Evolutionary conservation across 2,888 invertebrate species (phyloP), one percentile per base, ranked within the genome.

Genomic region (Allygus modestus): DNA sequence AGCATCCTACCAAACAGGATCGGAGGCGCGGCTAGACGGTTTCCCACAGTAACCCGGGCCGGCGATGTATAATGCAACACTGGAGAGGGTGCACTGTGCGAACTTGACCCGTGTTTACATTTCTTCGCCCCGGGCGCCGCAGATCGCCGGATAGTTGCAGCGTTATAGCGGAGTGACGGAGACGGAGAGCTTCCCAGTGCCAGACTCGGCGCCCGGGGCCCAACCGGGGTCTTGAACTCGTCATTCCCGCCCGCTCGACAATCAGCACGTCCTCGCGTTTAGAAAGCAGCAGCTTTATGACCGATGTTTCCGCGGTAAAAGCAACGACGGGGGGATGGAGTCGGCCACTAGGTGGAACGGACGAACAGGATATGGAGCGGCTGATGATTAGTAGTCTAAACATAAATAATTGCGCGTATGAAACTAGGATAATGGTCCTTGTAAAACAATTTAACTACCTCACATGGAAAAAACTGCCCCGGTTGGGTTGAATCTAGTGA

Each of bases 91-190:
- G 46, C n/a, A n/a, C 46, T 54, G 54, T 54, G 54, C 54, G 54
- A 54, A 54, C 54, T 65, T 65, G 65, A 65, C 65, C 65, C 31
- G 65, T 65, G 65, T 65, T 65, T 65, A 65, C 65, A 65, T 65
- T 65, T 65, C 28, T 28, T 65, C 28, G 31, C 31, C 65, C 65
- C 26, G 65, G 65, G 65, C 65, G 65, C 31, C 28, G 28, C n/a
- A n/a, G n/a, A n/a, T n/a, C n/a, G n/a, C n/a, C n/a, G n/a, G n/a
- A n/a, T n/a, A 2, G 58, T 7, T 2, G 58, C 23, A 23, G 58
- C 26, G 37, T 7, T 11, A 11, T 37, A 37, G 37, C 11, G 37
- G 37, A 4, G 37, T 11, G 37, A 4, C 37, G 4, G 37, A 11
- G n/a, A n/a, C n/a, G n/a, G n/a, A n/a, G n/a, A n/a, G n/a, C n/a